Conservation (phyloP, 2,113 vertebrate genomes). For the Acrocephalus arundinaceus region DNA sequence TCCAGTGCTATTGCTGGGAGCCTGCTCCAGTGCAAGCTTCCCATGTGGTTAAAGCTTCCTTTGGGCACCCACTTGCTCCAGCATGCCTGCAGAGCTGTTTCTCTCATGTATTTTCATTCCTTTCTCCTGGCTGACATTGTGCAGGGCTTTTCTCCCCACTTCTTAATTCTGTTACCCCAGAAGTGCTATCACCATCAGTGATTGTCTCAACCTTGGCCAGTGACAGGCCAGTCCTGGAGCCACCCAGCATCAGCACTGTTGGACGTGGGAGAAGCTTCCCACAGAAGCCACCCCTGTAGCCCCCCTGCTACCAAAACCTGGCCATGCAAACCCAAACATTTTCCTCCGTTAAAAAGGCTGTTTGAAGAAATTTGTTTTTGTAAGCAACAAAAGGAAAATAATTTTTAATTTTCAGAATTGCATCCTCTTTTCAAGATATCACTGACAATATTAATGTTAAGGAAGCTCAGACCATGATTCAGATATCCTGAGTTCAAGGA, state of each 20-base stretch:
- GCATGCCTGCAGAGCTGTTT: background rate
- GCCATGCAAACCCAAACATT: background rate
- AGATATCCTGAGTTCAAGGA: background rate
- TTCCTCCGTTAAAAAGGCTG: background rate
- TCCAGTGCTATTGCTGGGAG: rapidly evolving
- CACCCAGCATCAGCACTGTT: rapidly evolving
- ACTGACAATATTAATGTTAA: background rate
- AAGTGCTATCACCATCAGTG: background rate
- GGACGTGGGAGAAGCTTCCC: background rate
- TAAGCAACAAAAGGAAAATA: background rate
- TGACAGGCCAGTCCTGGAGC: rapidly evolving
- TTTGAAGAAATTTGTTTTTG: background rate
- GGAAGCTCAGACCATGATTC: background rate
- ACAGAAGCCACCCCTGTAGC: background rate
- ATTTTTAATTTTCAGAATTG: background rate
- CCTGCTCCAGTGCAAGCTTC: background rate
- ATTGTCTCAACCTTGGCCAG: background rate
- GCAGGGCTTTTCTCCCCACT: rapidly evolving
- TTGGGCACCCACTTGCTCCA: background rate
- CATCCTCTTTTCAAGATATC: background rate
- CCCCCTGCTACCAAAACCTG: background rate
- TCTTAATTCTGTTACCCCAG: background rate
- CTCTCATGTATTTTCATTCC: background rate
- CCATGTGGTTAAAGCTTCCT: background rate
- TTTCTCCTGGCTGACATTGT: background rate